Conservation (phyloP, 2,113 vertebrate species). For the Panthera uncia region DNA sequence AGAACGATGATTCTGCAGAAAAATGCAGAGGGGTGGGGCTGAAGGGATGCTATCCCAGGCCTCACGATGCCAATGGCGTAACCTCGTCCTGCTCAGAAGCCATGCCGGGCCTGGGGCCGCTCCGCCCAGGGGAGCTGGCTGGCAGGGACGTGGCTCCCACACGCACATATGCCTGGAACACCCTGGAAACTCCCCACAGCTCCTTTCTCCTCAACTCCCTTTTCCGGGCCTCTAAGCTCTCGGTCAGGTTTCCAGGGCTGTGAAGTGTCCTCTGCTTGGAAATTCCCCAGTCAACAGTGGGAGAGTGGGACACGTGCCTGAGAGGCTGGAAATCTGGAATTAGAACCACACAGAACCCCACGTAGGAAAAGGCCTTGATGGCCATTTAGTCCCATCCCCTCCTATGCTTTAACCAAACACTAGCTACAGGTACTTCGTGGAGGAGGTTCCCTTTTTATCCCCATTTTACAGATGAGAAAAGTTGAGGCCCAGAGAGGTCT, state of each 20-base stretch:
- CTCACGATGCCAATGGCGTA: background rate
- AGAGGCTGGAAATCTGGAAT: background rate
- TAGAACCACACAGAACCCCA: background rate
- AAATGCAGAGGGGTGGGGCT: background rate
- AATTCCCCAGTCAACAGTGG: background rate
- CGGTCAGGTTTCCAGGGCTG: constrained; percentile 26
- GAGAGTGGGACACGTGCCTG: background rate
- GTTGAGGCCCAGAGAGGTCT: background rate
- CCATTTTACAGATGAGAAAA: background rate
- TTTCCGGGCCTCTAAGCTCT: background rate
- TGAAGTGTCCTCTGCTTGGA: background rate
- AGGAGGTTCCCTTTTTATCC: background rate
- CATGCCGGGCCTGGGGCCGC: background rate
- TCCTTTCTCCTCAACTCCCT: background rate
- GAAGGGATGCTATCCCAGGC: background rate
- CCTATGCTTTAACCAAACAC: background rate
- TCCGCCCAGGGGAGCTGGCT: background rate
- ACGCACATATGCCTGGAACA: background rate
- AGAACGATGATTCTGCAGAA: background rate
- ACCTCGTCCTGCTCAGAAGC: background rate
- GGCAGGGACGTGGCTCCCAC: background rate
- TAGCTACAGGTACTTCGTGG: background rate
- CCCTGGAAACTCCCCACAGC: background rate
- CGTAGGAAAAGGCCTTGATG: background rate
- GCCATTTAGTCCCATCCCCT: background rate